These are phyloP conservation scores for Caenorhabditis briggsae DNA, from an alignment of 1,140 invertebrate genomes.

Conservation along the genomic window DNA sequence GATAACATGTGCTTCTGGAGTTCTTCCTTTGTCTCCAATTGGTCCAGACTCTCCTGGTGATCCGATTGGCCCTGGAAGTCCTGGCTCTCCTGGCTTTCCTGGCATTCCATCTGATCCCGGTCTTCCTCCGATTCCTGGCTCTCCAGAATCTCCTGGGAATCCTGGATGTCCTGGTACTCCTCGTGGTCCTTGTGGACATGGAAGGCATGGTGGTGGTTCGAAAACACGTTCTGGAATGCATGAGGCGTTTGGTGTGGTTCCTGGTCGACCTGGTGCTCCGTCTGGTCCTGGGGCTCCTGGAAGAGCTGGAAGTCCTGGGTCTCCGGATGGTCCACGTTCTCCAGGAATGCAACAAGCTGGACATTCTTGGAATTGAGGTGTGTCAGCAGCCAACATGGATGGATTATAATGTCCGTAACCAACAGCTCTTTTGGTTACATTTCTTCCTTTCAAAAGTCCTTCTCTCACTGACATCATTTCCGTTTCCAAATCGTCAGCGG, in stretches of 20 bases:
- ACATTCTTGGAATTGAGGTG: conserved; percentile 77
- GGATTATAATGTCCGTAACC: conserved; percentile 74
- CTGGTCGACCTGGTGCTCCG: conserved; percentile 76
- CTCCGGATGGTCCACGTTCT: conserved; percentile 75
- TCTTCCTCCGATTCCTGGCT: conserved; percentile 71
- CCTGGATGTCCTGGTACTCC: conserved; percentile 75
- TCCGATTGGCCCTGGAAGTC: conserved; percentile 67
- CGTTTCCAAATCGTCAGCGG: conserved; percentile 65
- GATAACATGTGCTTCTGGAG: conserved; percentile 77
- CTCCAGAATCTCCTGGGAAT: conserved; percentile 74
- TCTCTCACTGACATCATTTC: conserved; percentile 65
- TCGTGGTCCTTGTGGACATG: conserved; percentile 77
- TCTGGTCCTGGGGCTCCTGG: conserved; percentile 75
- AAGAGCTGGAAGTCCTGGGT: conserved; percentile 75
- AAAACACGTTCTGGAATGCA: conserved; percentile 78
- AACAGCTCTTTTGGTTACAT: conserved; percentile 63
- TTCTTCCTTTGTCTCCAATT: conserved; percentile 64
- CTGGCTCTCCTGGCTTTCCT: conserved; percentile 61
- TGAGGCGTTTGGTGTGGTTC: conserved; percentile 77
- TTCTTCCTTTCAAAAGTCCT: conserved; percentile 65
- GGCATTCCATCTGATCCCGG: conserved; percentile 63
- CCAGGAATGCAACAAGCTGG: conserved; percentile 77
- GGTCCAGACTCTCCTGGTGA: conserved; percentile 68
- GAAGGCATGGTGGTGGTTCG: conserved; percentile 77
- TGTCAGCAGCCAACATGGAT: conserved; percentile 70